phyloP scores from a whole-genome alignment of 2,888 invertebrate species.

The Calliopum simillimum region DNA sequence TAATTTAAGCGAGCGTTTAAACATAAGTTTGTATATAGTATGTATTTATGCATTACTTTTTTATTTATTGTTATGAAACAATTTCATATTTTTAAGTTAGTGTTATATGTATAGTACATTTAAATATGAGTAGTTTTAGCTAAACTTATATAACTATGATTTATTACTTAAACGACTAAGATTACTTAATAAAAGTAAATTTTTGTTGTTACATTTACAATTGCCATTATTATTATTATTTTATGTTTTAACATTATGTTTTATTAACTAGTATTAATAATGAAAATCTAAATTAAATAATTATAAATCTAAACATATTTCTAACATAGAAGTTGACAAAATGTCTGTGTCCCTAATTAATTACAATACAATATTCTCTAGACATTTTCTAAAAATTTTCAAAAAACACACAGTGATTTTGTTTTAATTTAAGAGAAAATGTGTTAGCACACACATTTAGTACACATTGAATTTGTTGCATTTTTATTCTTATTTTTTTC shows the following conservation, averaged over 20 bases:
- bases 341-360: too few species aligned
- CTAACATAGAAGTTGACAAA: too few species aligned
- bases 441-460: too few species aligned
- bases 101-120: slow-evolving; percentile 25
- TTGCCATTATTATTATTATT: too few species aligned
- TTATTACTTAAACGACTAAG: slow-evolving; percentile 11
- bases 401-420: too few species aligned
- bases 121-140: slow-evolving; percentile 22
- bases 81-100: neutral
- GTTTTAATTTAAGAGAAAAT: too few species aligned
- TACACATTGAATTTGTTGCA: too few species aligned
- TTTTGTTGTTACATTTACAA: too few species aligned
- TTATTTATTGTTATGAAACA: slow-evolving; percentile 7
- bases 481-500: too few species aligned
- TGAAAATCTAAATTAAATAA: slow-evolving; percentile 31
- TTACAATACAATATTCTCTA: slow-evolving; percentile 27
- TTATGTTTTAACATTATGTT: too few species aligned
- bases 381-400: too few species aligned
- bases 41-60: neutral
- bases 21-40: neutral
- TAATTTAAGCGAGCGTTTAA: slow-evolving; percentile 8
- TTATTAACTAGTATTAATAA: slow-evolving; percentile 13
- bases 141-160: slow-evolving; percentile 22
- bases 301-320: slow-evolving; percentile 37
- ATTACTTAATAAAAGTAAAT: too few species aligned